phyloP scores from a whole-genome alignment of 2,797 vertebrate genomes.

The Coregonus sp. region DNA sequence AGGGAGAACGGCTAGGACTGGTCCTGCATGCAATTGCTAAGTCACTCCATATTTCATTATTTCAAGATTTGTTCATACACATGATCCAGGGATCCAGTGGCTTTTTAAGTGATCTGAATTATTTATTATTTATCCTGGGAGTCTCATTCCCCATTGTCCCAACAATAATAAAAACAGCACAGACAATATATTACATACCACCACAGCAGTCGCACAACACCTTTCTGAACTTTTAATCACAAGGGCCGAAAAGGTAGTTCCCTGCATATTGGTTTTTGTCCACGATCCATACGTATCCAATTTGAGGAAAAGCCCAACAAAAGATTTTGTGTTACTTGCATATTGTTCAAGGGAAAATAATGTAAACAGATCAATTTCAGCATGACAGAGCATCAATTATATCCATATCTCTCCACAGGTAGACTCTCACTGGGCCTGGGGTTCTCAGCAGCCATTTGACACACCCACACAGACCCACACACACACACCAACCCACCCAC shows the following conservation, averaged over 20 bases:
- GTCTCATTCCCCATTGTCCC: neutral
- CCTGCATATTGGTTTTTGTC: slow-evolving; percentile 22
- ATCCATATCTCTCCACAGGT: slow-evolving; percentile 10
- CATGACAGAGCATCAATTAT: slow-evolving; percentile 32
- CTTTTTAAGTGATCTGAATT: neutral
- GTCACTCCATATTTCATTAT: too few relatives aligned
- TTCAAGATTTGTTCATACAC: too few relatives aligned
- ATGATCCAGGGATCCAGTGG: too few relatives aligned
- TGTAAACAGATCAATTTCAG: slow-evolving; percentile 38
- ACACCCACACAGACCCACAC: too few relatives aligned
- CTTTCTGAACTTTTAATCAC: neutral
- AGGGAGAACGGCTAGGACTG: too few relatives aligned
- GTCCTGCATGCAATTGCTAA: too few relatives aligned
- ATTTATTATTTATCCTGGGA: neutral
- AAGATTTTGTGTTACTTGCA: slow-evolving; percentile 32
- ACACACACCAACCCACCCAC: too few relatives aligned
- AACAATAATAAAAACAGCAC: slow-evolving; percentile 17
- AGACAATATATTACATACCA: slow-evolving; percentile 9
- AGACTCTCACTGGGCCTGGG: neutral
- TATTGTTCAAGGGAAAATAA: slow-evolving; percentile 28
- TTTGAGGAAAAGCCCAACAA: slow-evolving; percentile 15
- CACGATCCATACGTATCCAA: slow-evolving; percentile 37
- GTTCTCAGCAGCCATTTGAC: neutral
- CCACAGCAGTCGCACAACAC: neutral
- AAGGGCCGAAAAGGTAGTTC: neutral